These are phyloP conservation scores for Trissonchulus latispiculum DNA, from an alignment of 2,888 invertebrate species.

Conservation along the genomic window DNA sequence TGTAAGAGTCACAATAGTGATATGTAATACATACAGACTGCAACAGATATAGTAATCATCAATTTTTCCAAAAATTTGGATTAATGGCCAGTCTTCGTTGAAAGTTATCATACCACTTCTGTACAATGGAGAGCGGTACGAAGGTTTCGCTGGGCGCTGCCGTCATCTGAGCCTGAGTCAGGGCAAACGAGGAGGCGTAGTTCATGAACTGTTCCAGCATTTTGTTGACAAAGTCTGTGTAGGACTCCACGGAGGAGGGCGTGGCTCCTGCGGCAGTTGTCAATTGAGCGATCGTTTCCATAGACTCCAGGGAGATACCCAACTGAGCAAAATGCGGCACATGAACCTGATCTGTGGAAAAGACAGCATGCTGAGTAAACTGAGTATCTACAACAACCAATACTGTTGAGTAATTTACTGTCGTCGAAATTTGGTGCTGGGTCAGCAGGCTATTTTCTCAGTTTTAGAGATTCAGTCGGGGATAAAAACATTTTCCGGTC, in stretches of 20 bases:
- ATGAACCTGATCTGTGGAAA: too few relatives aligned
- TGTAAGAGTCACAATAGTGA: too few relatives aligned
- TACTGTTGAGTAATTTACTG: too few relatives aligned
- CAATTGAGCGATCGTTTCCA: conserved; percentile 51
- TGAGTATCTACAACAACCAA: too few relatives aligned
- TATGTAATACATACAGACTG: too few relatives aligned
- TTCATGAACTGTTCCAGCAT: conserved; percentile 88
- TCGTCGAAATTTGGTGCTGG: too few relatives aligned
- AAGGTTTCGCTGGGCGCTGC: conserved; percentile 67
- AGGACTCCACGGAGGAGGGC: conserved; percentile 40
- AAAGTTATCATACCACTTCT: conserved; percentile 88
- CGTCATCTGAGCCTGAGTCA: conserved; percentile 60
- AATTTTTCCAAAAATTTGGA: conserved; percentile 77
- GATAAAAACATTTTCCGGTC: too few relatives aligned
- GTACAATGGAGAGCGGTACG: conserved; percentile 73
- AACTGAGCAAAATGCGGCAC: too few relatives aligned
- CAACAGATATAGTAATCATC: too few relatives aligned
- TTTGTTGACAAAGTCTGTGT: conserved; percentile 60
- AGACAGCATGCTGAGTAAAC: too few relatives aligned
- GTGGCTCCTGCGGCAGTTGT: conserved; percentile 46
- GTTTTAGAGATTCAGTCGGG: too few relatives aligned
- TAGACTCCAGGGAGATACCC: conserved; percentile 76
- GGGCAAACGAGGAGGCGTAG: conserved; percentile 76
- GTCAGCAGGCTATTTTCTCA: too few relatives aligned
- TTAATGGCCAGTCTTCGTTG: conserved; percentile 73